Base-by-base conservation (phyloP, 2,113 vertebrate species). In the Ptilonorhynchus violaceus region DNA sequence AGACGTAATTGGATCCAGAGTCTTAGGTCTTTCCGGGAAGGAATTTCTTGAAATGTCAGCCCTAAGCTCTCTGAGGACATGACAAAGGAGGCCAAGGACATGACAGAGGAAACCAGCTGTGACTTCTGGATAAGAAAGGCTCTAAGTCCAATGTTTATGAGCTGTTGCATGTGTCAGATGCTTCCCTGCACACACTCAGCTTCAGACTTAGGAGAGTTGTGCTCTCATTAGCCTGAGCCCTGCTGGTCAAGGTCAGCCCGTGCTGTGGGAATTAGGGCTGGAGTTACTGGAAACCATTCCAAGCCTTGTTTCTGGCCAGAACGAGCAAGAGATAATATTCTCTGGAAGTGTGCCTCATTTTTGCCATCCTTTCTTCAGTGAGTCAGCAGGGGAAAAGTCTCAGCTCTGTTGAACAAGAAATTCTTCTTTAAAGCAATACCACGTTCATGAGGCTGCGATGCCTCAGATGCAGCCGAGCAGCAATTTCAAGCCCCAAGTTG, bases 71-170 rank as follows among this genome's bases (percentile, higher is more conserved):
- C 95, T 14, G 52, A 96, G 94, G 94, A 95, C 78, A 62, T 82
- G 94, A 95, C 94, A 96, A 96, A 96, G 89, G 87, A 96, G 96
- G 89, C 94, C 94, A 96, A 96, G 92, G 96, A 95, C 93, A 97
- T 66, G 90, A 96, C 90, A 94, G 93, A 95, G 93, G 96, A 96
- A 97, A 70, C 95, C 96, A 96, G 91, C 95, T 96, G 96, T 95
- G 92, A 95, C 96, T 95, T 89, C 95, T 94, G 96, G 93, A 97
- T 95, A 96, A 94, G 73, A 94, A 95, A 94, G 79, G 69, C 88
- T 96, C 49, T 42, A 96, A 94, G 93, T 85, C 94, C 83, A 37
- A 92, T 33, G 80, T 92, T 95, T 93, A 95, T 87, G 93, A 96
- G 88, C 92, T 96, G 91, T 68, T 95, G 92, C 73, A 92, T 82